Evolutionary conservation across 2,797 vertebrate genomes (phyloP), one percentile per base, ranked within the genome.

Genomic region (Rhincodon typus): DNA sequence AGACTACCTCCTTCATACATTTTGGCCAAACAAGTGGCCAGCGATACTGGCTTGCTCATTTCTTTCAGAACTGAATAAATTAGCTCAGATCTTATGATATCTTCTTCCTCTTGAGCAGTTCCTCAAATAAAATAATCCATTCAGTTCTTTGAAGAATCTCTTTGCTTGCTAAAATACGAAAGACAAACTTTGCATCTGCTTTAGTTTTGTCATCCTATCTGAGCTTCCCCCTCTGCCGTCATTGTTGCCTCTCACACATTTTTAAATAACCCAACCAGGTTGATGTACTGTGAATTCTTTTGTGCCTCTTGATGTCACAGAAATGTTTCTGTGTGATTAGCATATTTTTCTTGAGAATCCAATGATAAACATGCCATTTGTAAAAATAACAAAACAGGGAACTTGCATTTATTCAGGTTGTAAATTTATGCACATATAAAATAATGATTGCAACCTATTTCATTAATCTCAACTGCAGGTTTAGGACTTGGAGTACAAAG

Each of bases 271-370:
- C 96, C 97, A 96, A 96, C 96, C 95, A 96, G 96, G 96, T 96
- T 97, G 97, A 97, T 97, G 96, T 96, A 96, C 96, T 97, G 96
- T 96, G 97, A 4, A 97, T 97, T 98, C 97, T 97, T 97, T 96
- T 96, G 96, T 96, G 96, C 96, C 96, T 96, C 97, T 96, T 98
- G 98, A 98, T 97, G 98, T 98, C 98, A 98, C 84, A 69, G 96
- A 97, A 97, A 97, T 97, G 97, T 97, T 72, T 19, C 94, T 95
- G 94, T 46, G 30, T n/a, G 94, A 77, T 98, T 98, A 97, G 98
- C 98, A 98, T 98, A 98, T n/a, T 97, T 97, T 97, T 96, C 96
- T 96, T 96, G 72, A 98, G 97, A 98, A 98, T 97, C 97, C 97
- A 98, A 96, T 98, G 98, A 98, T 97, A 97, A 97, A 97, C 96